Evolutionary conservation across 1,140 invertebrate genomes (phyloP), one percentile per base, ranked within the genome.

Genomic region (Lepidurus arcticus): DNA sequence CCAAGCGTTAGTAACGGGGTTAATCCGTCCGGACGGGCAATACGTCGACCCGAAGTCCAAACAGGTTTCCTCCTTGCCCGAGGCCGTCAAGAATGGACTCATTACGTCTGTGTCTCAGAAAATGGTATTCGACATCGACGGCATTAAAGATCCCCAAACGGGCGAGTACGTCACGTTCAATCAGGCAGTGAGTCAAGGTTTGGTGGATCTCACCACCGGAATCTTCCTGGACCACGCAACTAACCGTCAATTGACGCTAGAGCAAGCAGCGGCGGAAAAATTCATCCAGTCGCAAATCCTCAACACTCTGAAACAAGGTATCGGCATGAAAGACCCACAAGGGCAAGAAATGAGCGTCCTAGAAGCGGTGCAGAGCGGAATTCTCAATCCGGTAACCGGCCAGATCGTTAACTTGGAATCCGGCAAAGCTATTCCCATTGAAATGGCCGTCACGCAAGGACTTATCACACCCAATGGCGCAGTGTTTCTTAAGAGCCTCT

Each of bases 51-150:
- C 88, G 77, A 87, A 89, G 79, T 92, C 90, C 0, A 87, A 88
- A n/a, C 90, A 93, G 84, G 84, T 88, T 24, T 88, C 93, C 13
- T 88, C 89, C 43, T 91, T 97, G 21, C 77, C 83, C 75, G 91
- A 96, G 83, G 95, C 95, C 7, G 91, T 95, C 5, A 91, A 93
- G 83, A 88, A 91, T 80, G 95, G 96, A 53, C 87, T 94, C n/a
- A 91, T 98, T 73, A 93, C 93, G 8, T 93, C 95, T 6, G 91
- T 97, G 5, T 89, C 91, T 11, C 92, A 93, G 83, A 93, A 93
- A 84, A 94, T 93, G 7, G 91, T 96, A 79, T 97, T 97, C 84
- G 92, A 97, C 83, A 94, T 97, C 78, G 93, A 95, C 81, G 94
- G 92, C 78, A 94, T 98, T 83, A 92, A 91, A 83, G 93, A 97